Percentiles rank a stretch among this genome's conserved stretches.
Conservation (phyloP, 1,140 invertebrate species). For the Limonius californicus region DNA sequence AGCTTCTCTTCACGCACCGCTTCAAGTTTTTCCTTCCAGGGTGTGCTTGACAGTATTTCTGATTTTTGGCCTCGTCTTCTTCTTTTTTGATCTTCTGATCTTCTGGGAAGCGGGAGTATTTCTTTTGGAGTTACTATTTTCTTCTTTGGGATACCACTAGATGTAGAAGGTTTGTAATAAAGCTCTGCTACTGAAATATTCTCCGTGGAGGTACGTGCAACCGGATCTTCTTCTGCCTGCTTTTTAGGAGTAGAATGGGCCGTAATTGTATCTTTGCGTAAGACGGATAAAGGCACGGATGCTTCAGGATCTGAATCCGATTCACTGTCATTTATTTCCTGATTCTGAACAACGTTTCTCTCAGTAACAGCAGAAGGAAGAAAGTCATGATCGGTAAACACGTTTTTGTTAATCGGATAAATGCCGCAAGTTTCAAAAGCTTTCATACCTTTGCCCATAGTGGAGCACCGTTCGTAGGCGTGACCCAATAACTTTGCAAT, state of each 20-base stretch:
- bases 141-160: not conserved
- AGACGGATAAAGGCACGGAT: not conserved
- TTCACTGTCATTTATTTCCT: not conserved
- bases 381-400: not conserved
- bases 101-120: not conserved
- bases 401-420: not conserved
- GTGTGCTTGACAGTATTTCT: no score
- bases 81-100: not conserved
- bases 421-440: not conserved
- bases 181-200: no score
- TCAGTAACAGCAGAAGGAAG: not conserved
- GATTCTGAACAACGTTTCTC: not conserved
- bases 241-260: not conserved
- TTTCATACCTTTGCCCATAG: not conserved
- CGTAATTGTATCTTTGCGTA: not conserved
- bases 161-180: not conserved
- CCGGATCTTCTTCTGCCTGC: no score
- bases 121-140: not conserved
- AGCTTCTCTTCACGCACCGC: not conserved
- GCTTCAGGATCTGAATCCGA: not conserved
- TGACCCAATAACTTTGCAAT: constrained; percentile 32
- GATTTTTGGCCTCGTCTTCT: not conserved
- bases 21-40: not conserved
- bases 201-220: no score
- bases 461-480: constrained; percentile 32